phyloP scores from a whole-genome alignment of 2,113 vertebrate genomes.

The Megalops atlanticus region DNA sequence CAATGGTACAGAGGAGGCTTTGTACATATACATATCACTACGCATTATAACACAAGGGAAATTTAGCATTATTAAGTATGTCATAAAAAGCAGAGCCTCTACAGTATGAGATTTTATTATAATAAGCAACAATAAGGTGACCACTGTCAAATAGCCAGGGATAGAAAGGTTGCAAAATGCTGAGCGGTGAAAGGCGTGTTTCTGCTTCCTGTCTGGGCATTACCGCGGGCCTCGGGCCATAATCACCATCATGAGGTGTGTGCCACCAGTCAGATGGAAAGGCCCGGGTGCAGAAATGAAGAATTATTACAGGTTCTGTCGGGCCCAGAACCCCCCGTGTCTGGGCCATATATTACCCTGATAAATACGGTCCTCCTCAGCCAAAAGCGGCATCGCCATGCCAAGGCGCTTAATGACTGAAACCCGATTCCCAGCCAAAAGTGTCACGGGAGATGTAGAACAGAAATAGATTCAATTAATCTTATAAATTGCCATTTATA shows the following conservation, averaged over 20 bases:
- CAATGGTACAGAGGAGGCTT: neutral
- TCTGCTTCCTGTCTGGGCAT: neutral
- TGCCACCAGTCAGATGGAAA: neutral
- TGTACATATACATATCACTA: neutral
- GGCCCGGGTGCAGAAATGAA: constrained; percentile 27
- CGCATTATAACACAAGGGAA: neutral
- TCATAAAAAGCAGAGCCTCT: neutral
- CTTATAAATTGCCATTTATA: constrained; percentile 18
- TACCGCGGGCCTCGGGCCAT: neutral
- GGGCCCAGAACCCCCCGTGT: neutral
- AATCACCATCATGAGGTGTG: neutral
- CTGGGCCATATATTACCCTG: constrained; percentile 21
- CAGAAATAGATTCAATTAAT: constrained; percentile 34
- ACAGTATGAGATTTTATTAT: neutral
- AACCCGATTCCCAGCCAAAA: constrained; percentile 19
- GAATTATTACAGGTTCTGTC: constrained; percentile 20
- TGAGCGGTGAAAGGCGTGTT: neutral
- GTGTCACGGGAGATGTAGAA: constrained; percentile 24
- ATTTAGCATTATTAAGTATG: neutral
- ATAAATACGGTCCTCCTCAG: neutral
- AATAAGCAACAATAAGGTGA: neutral
- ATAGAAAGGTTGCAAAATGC: neutral
- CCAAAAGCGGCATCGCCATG: neutral
- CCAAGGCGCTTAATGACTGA: constrained; percentile 20
- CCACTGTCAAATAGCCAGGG: neutral